phyloP scores from a whole-genome alignment of 2,113 vertebrate species.

The Tonatia bakeri region DNA sequence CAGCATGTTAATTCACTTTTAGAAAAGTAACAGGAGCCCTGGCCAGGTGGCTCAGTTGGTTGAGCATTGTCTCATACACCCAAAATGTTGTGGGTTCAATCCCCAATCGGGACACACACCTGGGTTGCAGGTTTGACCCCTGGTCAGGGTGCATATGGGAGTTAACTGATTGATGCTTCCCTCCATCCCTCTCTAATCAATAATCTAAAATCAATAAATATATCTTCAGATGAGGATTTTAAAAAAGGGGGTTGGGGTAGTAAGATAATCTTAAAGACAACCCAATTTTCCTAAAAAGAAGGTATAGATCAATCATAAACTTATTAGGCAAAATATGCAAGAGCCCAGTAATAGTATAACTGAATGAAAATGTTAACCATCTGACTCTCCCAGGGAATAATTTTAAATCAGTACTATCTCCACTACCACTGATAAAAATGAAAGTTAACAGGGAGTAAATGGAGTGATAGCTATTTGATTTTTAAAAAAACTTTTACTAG shows the following conservation, averaged over 20 bases:
- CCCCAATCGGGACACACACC: too few species aligned
- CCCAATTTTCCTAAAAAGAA: not conserved
- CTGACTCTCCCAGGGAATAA: not conserved
- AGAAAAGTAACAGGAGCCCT: not conserved
- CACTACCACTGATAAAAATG: not conserved
- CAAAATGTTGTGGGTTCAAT: too few species aligned
- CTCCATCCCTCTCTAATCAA: too few species aligned
- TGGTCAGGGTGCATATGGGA: too few species aligned
- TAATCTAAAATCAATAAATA: too few species aligned
- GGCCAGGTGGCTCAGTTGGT: too few species aligned
- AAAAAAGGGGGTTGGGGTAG: not conserved
- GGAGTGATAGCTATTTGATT: not conserved
- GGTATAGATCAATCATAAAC: not conserved
- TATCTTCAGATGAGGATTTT: not conserved
- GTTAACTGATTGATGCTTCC: too few species aligned
- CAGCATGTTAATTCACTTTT: not conserved
- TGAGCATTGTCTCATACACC: too few species aligned
- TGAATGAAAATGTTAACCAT: not conserved
- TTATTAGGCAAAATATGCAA: not conserved
- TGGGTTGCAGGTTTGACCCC: too few species aligned
- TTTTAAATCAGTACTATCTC: not conserved
- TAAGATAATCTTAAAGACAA: not conserved
- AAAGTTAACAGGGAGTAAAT: not conserved
- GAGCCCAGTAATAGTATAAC: not conserved
- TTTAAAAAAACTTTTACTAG: conserved; percentile 17